Evolutionary conservation across 2,888 invertebrate genomes (phyloP).

Genomic region (Yponomeuta malinellus): DNA sequence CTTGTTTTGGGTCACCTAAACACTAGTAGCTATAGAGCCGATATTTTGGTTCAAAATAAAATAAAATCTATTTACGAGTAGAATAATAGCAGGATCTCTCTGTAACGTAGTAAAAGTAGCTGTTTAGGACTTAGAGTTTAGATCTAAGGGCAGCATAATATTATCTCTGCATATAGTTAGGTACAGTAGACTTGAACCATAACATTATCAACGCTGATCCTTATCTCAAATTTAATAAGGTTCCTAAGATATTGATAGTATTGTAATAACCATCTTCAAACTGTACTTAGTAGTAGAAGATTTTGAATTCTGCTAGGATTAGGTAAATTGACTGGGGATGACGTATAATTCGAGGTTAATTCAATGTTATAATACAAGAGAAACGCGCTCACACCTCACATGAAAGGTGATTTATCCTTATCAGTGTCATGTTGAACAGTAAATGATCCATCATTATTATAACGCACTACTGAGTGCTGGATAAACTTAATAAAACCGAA

Average conservation of each 20-base stretch:
- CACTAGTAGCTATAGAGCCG: too few relatives aligned
- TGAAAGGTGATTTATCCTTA: conserved; percentile 45
- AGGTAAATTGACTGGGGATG: conserved; percentile 46
- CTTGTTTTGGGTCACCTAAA: too few relatives aligned
- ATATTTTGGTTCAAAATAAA: conserved; percentile 23
- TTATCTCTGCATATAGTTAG: not conserved
- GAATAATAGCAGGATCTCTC: not conserved
- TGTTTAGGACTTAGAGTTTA: not conserved
- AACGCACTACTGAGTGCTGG: not conserved
- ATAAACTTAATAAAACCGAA: not conserved
- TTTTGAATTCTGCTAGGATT: conserved; percentile 55
- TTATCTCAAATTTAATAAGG: not conserved
- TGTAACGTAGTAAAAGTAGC: not conserved
- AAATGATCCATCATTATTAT: not conserved
- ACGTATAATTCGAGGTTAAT: conserved; percentile 23
- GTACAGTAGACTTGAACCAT: not conserved
- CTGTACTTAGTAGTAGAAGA: conserved; percentile 32
- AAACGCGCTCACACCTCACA: conserved; percentile 22
- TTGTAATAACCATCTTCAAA: not conserved
- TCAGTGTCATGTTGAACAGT: conserved; percentile 26
- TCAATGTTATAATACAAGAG: not conserved
- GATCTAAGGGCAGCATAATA: not conserved
- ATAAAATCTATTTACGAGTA: not conserved
- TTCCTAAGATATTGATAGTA: not conserved
- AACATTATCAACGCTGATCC: not conserved